Evolutionary conservation across 2,113 vertebrate species (phyloP).

Genomic region (Corynorhinus townsendii): DNA sequence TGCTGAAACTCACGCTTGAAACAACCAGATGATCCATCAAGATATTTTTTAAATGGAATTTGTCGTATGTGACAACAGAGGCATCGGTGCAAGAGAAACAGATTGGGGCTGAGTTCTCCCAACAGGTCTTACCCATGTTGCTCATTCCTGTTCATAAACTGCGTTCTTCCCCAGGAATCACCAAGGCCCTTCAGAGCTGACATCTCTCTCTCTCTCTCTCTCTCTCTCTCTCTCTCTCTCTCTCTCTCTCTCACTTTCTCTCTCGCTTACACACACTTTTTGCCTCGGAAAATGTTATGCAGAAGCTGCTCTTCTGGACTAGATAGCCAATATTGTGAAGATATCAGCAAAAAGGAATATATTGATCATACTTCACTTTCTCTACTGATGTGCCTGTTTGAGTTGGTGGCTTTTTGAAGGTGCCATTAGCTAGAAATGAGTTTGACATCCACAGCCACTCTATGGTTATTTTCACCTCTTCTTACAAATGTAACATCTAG

Average conservation of each 20-base stretch:
- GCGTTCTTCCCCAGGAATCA: conserved; percentile 39
- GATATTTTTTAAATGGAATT: conserved; percentile 30
- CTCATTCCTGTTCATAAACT: not conserved
- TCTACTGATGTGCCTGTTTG: conserved; percentile 43
- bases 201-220: conserved; percentile 30
- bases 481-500: conserved; percentile 74
- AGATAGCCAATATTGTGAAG: conserved; percentile 37
- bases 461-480: conserved; percentile 58
- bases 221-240: not conserved
- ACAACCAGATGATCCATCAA: conserved; percentile 31
- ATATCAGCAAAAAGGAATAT: conserved; percentile 49
- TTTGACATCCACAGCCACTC: conserved; percentile 69
- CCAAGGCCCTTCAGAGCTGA: conserved; percentile 52
- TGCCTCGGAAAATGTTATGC: conserved; percentile 51
- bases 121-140: conserved; percentile 10
- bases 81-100: conserved; percentile 48
- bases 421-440: conserved; percentile 67
- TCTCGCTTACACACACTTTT: not conserved
- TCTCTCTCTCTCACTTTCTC: not conserved
- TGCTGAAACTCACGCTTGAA: conserved; percentile 45
- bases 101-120: conserved; percentile 53
- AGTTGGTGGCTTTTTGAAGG: conserved; percentile 69
- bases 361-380: conserved; percentile 74
- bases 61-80: conserved; percentile 45
- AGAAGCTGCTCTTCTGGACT: conserved; percentile 55